Conservation (phyloP, 2,797 vertebrate genomes). For the Mionectes olivaceus region DNA sequence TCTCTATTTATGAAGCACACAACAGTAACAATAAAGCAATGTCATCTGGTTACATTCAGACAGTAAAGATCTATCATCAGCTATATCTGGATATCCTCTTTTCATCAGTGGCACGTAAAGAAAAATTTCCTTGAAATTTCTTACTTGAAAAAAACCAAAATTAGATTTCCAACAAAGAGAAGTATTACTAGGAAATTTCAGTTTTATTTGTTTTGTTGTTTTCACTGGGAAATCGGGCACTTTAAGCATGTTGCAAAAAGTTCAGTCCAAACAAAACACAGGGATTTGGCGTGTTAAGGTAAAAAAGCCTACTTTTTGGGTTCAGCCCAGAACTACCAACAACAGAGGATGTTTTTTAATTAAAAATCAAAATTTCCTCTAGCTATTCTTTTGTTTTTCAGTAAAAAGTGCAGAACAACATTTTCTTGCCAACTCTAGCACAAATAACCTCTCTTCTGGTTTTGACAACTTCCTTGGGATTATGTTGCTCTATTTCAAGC, state of each 20-base stretch:
- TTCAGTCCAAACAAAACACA: not conserved
- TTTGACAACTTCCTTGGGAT: conserved; percentile 68
- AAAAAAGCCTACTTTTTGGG: not conserved
- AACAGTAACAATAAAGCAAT: conserved; percentile 26
- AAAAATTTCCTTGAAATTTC: not conserved
- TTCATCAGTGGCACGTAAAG: not conserved
- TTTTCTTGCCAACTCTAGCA: conserved; percentile 52
- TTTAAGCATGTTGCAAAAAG: not conserved
- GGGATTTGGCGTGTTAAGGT: not conserved
- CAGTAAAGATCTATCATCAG: conserved; percentile 11
- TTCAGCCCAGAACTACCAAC: conserved; percentile 2
- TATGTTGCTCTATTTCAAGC: conserved; percentile 60
- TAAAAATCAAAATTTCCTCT: conserved; percentile 30
- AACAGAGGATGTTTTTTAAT: conserved; percentile 37
- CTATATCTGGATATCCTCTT: conserved; percentile 38
- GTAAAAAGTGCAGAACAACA: conserved; percentile 14
- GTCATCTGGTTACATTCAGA: conserved; percentile 34
- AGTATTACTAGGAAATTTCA: not conserved
- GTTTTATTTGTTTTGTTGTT: not conserved
- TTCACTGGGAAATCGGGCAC: not conserved
- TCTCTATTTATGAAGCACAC: conserved; percentile 25
- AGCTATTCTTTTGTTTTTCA: conserved; percentile 35
- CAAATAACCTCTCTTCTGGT: conserved; percentile 58
- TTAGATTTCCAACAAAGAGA: not conserved
- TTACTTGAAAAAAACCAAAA: not conserved